phyloP scores from a whole-genome alignment of 2,888 invertebrate genomes.

The Caenorhabditis sp. region DNA sequence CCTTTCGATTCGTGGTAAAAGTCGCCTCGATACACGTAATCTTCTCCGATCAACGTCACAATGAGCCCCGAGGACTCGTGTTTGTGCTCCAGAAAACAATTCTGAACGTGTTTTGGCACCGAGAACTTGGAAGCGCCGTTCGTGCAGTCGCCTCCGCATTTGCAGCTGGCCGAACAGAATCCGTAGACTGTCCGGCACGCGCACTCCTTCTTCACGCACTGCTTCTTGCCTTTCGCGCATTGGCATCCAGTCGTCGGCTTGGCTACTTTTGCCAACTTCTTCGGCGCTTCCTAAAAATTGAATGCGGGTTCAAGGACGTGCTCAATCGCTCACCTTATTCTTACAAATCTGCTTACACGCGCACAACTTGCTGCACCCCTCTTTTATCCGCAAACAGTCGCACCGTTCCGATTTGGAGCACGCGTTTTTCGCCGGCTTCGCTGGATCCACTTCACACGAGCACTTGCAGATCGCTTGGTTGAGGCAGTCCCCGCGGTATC shows the following conservation, averaged over 20 bases:
- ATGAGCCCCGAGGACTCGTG: constrained; percentile 78
- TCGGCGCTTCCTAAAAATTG: constrained; percentile 73
- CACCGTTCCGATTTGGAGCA: constrained; percentile 78
- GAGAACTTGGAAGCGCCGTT: constrained; percentile 79
- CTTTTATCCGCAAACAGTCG: constrained; percentile 79
- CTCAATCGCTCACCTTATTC: constrained; percentile 69
- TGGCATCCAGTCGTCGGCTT: constrained; percentile 78
- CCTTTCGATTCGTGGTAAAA: constrained; percentile 79
- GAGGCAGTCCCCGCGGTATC: constrained; percentile 79
- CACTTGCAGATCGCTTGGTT: constrained; percentile 79
- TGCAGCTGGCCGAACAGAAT: constrained; percentile 78
- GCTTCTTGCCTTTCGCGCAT: constrained; percentile 79
- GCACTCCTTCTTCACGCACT: constrained; percentile 79
- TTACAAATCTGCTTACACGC: constrained; percentile 79
- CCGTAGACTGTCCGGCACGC: constrained; percentile 78
- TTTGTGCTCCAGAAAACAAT: constrained; percentile 79
- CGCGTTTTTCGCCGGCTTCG: constrained; percentile 78
- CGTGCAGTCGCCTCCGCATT: constrained; percentile 79
- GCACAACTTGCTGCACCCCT: constrained; percentile 78
- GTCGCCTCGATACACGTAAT: constrained; percentile 79
- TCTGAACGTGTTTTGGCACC: constrained; percentile 79
- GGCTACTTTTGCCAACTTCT: constrained; percentile 73
- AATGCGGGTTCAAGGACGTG: background rate
- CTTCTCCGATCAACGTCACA: constrained; percentile 78
- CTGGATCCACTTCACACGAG: constrained; percentile 78